A percentile compares a stretch with the other conserved stretches of the same genome.
Evolutionary conservation across 2,888 invertebrate genomes (phyloP).

Genomic region (Epiblema foenella): DNA sequence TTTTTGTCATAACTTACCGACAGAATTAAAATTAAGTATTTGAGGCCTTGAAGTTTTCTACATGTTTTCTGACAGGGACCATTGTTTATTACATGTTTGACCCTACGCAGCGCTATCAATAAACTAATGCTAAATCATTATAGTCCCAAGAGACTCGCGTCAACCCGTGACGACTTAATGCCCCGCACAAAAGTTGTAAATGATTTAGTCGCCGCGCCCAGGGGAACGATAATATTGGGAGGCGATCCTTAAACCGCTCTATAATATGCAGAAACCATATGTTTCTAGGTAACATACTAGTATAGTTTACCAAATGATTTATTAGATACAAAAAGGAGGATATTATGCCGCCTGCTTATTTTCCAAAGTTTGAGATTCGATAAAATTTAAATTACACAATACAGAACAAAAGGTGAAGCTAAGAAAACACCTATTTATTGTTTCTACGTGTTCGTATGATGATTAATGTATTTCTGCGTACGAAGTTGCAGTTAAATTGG

Average conservation of each 20-base stretch:
- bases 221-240: conserved; percentile 32
- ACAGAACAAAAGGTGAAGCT: too few species aligned
- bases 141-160: conserved; percentile 51
- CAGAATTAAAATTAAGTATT: too few species aligned
- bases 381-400: too few species aligned
- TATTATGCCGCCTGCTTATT: too few species aligned
- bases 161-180: conserved; percentile 64
- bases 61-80: background rate
- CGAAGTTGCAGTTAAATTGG: too few species aligned
- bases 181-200: conserved; percentile 68
- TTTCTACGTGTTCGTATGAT: too few species aligned
- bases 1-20: too few species aligned
- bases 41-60: too few species aligned
- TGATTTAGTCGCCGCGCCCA: conserved; percentile 64
- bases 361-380: too few species aligned
- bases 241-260: conserved; percentile 26
- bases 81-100: background rate
- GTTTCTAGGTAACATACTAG: background rate
- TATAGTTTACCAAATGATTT: background rate
- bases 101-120: conserved; percentile 29
- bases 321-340: too few species aligned
- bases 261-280: conserved; percentile 15
- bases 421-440: too few species aligned
- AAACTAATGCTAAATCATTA: conserved; percentile 43
- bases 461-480: too few species aligned